phyloP scores from a whole-genome alignment of 2,113 vertebrate species.

The Tupaia chinensis region DNA sequence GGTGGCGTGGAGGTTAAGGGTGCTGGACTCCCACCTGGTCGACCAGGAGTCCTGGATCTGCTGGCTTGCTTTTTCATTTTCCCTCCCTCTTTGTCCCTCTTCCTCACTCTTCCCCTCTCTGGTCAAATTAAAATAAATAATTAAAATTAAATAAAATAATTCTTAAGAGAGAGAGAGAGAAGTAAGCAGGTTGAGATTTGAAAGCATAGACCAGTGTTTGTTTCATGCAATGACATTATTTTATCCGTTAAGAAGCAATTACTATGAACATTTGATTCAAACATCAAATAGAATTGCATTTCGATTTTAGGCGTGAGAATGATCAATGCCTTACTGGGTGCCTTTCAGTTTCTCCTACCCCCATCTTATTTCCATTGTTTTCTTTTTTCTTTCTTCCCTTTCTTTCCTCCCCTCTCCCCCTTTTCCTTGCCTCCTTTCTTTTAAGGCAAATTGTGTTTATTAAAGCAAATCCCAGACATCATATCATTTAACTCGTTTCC shows the following conservation, averaged over 20 bases:
- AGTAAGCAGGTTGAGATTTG: too few species aligned
- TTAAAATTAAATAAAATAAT: too few species aligned
- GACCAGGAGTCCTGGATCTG: too few species aligned
- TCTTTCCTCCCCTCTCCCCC: too few species aligned
- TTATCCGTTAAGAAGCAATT: neutral
- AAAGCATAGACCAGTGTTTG: neutral
- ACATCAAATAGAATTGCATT: neutral
- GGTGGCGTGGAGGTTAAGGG: too few species aligned
- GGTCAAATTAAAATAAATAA: too few species aligned
- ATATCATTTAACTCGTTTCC: conserved; percentile 75
- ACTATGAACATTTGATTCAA: neutral
- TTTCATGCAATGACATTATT: neutral
- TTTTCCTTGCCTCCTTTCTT: neutral
- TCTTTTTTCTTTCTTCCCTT: neutral
- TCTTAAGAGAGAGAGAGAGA: too few species aligned
- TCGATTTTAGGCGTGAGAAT: neutral
- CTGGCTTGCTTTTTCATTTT: too few species aligned
- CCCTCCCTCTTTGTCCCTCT: too few species aligned
- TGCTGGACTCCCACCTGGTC: too few species aligned
- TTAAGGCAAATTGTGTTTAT: conserved; percentile 18
- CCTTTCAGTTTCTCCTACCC: neutral
- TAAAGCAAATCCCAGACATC: conserved; percentile 77
- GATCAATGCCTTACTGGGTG: neutral
- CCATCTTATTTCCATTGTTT: neutral
- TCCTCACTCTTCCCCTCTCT: too few species aligned